Conservation (phyloP, 2,113 vertebrate genomes). For the Xiphorhynchus elegans region DNA sequence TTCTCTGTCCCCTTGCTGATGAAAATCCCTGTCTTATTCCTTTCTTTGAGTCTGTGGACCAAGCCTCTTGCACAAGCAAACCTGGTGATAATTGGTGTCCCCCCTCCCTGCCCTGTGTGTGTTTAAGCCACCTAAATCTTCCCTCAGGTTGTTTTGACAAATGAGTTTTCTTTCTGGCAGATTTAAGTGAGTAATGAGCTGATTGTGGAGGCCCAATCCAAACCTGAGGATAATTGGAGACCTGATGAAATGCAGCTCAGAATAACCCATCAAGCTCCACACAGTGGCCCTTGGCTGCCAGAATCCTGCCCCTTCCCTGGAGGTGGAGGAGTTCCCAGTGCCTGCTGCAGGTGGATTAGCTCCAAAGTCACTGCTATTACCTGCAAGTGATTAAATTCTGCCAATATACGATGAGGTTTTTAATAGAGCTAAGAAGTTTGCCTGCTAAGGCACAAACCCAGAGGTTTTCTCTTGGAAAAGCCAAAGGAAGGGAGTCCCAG, state of each 20-base stretch:
- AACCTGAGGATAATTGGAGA: not conserved
- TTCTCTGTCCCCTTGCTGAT: not conserved
- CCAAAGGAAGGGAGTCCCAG: not conserved
- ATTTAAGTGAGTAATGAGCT: not conserved
- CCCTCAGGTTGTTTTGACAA: not conserved
- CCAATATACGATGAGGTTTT: not conserved
- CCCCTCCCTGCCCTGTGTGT: rapidly evolving
- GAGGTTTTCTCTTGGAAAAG: not conserved
- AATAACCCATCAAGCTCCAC: not conserved
- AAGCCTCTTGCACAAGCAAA: not conserved
- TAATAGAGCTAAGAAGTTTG: not conserved
- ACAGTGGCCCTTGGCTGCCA: not conserved
- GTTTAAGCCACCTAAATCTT: not conserved
- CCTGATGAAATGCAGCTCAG: not conserved
- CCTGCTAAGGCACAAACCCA: not conserved
- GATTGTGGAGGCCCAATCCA: not conserved
- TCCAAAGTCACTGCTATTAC: not conserved
- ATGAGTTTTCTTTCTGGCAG: not conserved
- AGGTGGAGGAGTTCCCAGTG: not conserved
- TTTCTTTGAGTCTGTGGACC: not conserved
- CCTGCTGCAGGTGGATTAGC: not conserved
- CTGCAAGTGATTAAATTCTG: not conserved
- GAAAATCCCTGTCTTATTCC: not conserved
- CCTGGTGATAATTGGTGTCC: not conserved
- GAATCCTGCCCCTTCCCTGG: not conserved